Percentiles rank a stretch among this genome's conserved stretches.
phyloP scores from a whole-genome alignment of 2,797 vertebrate species.

The Anableps anableps region DNA sequence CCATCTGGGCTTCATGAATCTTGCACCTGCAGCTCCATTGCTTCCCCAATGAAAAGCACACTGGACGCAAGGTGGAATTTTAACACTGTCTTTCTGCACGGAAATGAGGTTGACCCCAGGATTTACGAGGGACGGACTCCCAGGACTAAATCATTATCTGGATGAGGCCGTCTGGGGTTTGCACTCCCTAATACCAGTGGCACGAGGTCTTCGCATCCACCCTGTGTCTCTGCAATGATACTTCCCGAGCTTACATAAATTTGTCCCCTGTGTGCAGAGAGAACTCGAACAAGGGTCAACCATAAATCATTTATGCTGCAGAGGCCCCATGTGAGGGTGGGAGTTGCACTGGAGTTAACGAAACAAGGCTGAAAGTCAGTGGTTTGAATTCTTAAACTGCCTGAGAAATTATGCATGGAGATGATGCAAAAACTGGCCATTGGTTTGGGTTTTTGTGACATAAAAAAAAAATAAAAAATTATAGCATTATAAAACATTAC shows the following conservation, averaged over 20 bases:
- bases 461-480: not conserved
- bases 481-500: not conserved
- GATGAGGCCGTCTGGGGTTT: constrained; percentile 46
- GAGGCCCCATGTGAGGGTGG: constrained; percentile 7
- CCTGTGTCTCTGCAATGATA: constrained; percentile 28
- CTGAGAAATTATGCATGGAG: constrained; percentile 18
- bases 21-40: constrained; percentile 70
- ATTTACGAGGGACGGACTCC: constrained; percentile 58
- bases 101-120: constrained; percentile 41
- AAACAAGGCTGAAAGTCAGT: constrained; percentile 13
- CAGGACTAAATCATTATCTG: constrained; percentile 47
- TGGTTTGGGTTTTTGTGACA: constrained; percentile 14
- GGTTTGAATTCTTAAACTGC: constrained; percentile 34
- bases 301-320: constrained; percentile 48
- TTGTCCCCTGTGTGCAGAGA: constrained; percentile 33
- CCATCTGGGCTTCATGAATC: constrained; percentile 57
- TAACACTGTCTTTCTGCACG: constrained; percentile 18
- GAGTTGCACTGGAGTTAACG: not conserved
- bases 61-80: constrained; percentile 31
- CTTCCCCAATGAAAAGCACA: constrained; percentile 59
- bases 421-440: constrained; percentile 22
- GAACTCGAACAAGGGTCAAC: constrained; percentile 43
- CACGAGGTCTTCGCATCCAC: constrained; percentile 40
- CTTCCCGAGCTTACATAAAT: constrained; percentile 36
- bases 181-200: not conserved